Conservation (phyloP, 2,113 vertebrate species). For the Ptilorrhoa leucosticta region DNA sequence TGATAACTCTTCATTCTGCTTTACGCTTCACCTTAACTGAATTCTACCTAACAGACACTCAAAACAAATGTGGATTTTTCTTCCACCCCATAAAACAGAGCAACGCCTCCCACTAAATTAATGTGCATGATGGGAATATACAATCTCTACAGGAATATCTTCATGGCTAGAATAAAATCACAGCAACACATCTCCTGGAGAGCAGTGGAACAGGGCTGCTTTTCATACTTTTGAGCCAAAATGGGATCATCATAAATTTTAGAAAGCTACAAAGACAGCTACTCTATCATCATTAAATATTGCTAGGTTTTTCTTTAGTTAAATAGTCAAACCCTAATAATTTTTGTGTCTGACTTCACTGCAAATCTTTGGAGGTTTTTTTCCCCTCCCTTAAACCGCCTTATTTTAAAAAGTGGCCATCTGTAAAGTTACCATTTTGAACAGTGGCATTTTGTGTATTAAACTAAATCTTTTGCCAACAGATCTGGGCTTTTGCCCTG, state of each 20-base stretch:
- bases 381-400: background rate
- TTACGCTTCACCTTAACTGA: conserved; percentile 10
- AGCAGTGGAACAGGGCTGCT: background rate
- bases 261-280: background rate
- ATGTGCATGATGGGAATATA: background rate
- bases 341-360: background rate
- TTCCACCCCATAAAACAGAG: background rate
- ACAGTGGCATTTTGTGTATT: background rate
- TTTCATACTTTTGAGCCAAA: background rate
- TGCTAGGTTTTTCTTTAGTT: background rate
- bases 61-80: background rate
- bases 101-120: conserved; percentile 46
- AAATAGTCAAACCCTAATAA: background rate
- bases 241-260: background rate
- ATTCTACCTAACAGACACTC: background rate
- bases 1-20: background rate
- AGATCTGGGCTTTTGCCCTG: background rate
- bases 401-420: background rate
- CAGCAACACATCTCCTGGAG: background rate
- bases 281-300: background rate
- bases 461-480: background rate
- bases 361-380: background rate
- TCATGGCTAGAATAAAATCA: conserved; percentile 24
- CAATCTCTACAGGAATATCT: background rate
- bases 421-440: background rate